Conservation (phyloP, 2,888 invertebrate genomes). For the Melanchra persicariae region DNA sequence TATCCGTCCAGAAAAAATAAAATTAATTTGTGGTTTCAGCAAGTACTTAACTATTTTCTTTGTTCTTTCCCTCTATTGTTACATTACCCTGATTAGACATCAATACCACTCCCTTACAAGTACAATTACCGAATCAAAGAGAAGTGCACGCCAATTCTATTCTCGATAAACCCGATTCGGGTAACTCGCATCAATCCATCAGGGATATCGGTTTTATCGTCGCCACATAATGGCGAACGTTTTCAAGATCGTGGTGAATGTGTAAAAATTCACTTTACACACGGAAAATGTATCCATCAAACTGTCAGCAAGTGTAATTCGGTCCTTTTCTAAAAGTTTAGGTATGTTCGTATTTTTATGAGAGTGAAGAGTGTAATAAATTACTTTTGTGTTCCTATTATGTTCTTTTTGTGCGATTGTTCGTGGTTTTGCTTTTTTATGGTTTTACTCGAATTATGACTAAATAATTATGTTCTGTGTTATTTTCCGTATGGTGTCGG, state of each 20-base stretch:
- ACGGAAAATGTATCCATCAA: constrained; percentile 60
- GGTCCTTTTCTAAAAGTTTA: constrained; percentile 33
- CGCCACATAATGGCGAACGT: constrained; percentile 47
- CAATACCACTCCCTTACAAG: constrained; percentile 12
- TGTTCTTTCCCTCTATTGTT: neutral
- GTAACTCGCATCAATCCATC: constrained; percentile 46
- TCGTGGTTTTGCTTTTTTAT: neutral
- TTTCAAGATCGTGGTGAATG: constrained; percentile 46
- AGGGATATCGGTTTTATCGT: constrained; percentile 50
- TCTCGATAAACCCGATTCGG: constrained; percentile 31
- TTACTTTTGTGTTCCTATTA: constrained; percentile 11
- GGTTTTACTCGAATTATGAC: neutral
- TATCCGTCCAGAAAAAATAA: no score
- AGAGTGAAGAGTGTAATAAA: constrained; percentile 18
- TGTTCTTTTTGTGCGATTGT: neutral
- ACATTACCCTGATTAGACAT: constrained; percentile 14
- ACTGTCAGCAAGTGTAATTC: constrained; percentile 53
- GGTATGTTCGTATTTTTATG: constrained; percentile 26
- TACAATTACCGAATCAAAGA: constrained; percentile 32
- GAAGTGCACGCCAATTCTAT: constrained; percentile 38
- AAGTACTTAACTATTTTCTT: neutral
- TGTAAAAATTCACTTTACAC: constrained; percentile 63
- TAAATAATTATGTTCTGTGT: no score
- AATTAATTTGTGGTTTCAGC: neutral
- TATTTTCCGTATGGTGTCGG: no score